A percentile compares a stretch with the other conserved stretches of the same genome.
Evolutionary conservation across 2,113 vertebrate species (phyloP).

Genomic region (Carlito syrichta): DNA sequence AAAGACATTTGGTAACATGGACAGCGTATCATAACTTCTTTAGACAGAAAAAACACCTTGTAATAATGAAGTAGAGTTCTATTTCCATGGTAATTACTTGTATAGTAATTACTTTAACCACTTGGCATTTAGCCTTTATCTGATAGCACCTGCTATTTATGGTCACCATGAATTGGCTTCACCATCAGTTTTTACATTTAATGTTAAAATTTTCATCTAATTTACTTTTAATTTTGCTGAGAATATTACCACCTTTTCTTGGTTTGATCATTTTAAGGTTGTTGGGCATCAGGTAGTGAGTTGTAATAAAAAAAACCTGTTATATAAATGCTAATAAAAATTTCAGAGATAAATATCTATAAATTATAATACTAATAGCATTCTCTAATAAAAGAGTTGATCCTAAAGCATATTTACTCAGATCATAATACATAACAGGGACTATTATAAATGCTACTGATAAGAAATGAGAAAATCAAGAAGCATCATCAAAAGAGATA

Average conservation of each 20-base stretch:
- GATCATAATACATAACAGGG: background rate
- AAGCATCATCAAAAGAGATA: background rate
- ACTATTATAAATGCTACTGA: background rate
- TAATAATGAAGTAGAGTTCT: constrained; percentile 39
- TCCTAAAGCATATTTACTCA: background rate
- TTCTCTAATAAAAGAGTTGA: background rate
- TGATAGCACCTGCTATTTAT: constrained; percentile 1
- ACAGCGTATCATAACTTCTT: constrained; percentile 1
- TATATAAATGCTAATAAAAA: background rate
- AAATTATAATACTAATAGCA: background rate
- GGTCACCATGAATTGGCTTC: background rate
- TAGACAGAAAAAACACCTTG: background rate
- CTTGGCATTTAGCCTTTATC: constrained; percentile 47
- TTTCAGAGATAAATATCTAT: background rate
- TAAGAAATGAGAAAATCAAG: background rate
- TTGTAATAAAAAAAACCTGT: background rate
- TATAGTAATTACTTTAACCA: constrained; percentile 48
- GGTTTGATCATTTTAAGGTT: background rate
- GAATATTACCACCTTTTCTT: background rate
- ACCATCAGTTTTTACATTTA: background rate
- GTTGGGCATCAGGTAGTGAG: background rate
- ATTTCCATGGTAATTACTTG: constrained; percentile 35
- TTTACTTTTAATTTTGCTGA: background rate
- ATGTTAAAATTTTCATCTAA: background rate
- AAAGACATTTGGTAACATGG: constrained; percentile 16